A percentile compares a stretch with the other conserved stretches of the same genome.
phyloP scores from a whole-genome alignment of 2,888 invertebrate genomes.

The Alloscopus bannaensis region DNA sequence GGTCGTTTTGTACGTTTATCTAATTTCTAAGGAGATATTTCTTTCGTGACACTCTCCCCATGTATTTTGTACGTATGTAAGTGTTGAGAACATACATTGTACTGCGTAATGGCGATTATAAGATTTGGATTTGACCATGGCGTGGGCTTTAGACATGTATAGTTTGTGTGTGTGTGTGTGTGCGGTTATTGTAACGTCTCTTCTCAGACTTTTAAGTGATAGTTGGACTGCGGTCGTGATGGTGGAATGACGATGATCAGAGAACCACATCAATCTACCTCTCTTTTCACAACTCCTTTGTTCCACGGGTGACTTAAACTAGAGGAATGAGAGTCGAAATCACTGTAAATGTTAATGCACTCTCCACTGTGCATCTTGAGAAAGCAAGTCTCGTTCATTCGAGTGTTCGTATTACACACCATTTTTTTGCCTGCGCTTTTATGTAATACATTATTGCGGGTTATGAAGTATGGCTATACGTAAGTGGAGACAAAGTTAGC shows the following conservation, averaged over 20 bases:
- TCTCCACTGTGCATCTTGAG: no score
- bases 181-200: not conserved
- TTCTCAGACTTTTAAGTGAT: not conserved
- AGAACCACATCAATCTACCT: conserved; percentile 27
- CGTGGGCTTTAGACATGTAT: conserved; percentile 2
- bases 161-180: not conserved
- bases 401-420: no score
- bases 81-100: no score
- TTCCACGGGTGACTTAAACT: conserved; percentile 19
- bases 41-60: no score
- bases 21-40: no score
- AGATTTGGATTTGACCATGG: not conserved
- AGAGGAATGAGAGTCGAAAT: not conserved
- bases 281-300: not conserved
- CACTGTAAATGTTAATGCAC: conserved; percentile 19
- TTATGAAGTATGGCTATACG: no score
- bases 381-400: no score
- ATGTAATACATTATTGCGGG: no score
- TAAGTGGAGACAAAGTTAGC: no score
- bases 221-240: conserved; percentile 5
- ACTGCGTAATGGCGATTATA: conserved; percentile 1
- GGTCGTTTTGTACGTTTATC: no score
- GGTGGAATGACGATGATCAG: conserved; percentile 33
- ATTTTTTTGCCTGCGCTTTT: no score
- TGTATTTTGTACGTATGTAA: not conserved